Conservation (phyloP, 2,113 vertebrate species). For the Sorex fumeus region DNA sequence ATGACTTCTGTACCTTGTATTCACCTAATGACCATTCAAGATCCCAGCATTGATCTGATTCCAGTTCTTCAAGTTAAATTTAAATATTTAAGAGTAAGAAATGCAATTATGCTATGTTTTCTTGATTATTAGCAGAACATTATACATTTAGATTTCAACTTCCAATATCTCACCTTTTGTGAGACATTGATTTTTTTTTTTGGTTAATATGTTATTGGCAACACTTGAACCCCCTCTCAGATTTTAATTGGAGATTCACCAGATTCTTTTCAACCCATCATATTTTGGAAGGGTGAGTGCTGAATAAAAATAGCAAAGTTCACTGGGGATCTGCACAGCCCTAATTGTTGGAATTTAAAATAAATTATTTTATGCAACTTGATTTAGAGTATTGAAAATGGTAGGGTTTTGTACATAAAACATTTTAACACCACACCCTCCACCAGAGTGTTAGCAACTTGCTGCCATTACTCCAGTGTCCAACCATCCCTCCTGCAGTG, state of each 20-base stretch:
- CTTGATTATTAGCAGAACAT: not conserved
- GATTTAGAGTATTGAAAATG: too few relatives aligned
- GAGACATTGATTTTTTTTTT: not conserved
- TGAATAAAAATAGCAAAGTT: not conserved
- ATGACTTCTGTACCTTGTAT: not conserved
- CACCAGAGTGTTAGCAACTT: too few relatives aligned
- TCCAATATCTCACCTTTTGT: not conserved
- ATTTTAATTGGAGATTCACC: not conserved
- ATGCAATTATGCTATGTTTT: not conserved
- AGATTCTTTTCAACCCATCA: not conserved
- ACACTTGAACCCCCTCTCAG: rapidly evolving
- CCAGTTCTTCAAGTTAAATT: too few relatives aligned
- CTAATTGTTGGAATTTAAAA: not conserved
- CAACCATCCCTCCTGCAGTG: too few relatives aligned
- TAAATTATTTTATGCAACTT: too few relatives aligned
- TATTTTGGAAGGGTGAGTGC: not conserved
- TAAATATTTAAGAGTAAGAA: conserved; percentile 1
- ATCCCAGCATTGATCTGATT: too few relatives aligned
- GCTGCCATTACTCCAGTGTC: too few relatives aligned
- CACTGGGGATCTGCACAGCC: not conserved
- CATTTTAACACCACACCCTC: too few relatives aligned
- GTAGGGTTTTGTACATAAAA: too few relatives aligned
- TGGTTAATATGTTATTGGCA: not conserved
- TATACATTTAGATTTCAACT: conserved; percentile 5
- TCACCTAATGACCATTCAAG: not conserved